phyloP scores from a whole-genome alignment of 2,113 vertebrate species.

The Casuarius casuarius region DNA sequence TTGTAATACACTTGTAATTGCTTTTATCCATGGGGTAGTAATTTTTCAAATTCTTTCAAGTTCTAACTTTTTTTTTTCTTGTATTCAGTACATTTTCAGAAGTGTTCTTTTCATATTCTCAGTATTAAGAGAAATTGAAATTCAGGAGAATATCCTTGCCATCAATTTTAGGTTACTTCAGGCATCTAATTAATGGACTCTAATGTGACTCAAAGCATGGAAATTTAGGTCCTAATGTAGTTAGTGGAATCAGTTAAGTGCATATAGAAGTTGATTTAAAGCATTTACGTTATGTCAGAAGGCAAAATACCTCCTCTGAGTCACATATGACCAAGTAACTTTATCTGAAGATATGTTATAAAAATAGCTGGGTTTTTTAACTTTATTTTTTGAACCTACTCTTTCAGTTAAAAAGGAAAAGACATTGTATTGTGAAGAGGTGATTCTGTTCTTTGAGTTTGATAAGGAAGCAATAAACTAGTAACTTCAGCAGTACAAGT shows the following conservation, averaged over 20 bases:
- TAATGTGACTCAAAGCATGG: background rate
- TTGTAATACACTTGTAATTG: background rate
- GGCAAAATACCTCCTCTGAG: background rate
- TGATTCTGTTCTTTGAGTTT: background rate
- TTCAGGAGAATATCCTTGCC: background rate
- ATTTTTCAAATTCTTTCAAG: background rate
- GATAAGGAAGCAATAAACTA: background rate
- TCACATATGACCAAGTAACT: background rate
- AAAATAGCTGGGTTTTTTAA: background rate
- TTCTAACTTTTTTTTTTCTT: background rate
- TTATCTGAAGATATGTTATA: background rate
- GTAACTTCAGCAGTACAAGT: background rate
- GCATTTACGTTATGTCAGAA: background rate
- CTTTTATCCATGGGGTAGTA: background rate
- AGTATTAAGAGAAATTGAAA: background rate
- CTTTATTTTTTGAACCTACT: background rate
- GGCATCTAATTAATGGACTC: background rate
- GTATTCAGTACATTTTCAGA: background rate
- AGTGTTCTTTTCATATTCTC: background rate
- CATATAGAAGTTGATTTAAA: background rate
- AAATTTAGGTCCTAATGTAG: background rate
- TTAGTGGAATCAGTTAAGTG: background rate
- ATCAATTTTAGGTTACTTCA: background rate
- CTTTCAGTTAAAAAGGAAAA: background rate
- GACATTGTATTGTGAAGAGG: background rate